phyloP scores from a whole-genome alignment of 2,113 vertebrate genomes.

The Fukomys damarensis region DNA sequence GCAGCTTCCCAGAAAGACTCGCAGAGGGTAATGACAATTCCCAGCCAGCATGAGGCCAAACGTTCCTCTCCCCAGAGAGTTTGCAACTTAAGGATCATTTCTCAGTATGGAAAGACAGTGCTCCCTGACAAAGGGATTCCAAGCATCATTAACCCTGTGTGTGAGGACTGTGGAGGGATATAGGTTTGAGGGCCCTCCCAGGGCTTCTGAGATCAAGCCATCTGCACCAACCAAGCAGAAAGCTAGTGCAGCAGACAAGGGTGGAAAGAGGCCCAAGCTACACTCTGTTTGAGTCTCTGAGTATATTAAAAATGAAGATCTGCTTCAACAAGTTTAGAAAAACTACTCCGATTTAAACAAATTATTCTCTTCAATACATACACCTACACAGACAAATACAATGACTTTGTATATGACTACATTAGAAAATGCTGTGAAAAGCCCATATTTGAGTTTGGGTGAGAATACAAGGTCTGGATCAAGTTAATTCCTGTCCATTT shows the following conservation, averaged over 20 bases:
- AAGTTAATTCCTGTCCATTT: not conserved
- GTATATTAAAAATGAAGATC: not conserved
- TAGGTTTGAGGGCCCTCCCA: not conserved
- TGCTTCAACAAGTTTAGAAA: not conserved
- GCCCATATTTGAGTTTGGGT: not conserved
- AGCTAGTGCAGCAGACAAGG: not conserved
- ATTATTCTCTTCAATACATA: not conserved
- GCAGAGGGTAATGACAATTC: not conserved
- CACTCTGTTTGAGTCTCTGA: not conserved
- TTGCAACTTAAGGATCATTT: constrained; percentile 54
- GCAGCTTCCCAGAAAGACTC: not conserved
- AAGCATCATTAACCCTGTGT: constrained; percentile 59
- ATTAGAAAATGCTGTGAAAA: not conserved
- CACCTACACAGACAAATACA: not conserved
- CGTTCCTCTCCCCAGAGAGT: not conserved
- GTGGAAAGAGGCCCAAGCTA: not conserved
- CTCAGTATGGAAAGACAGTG: not conserved
- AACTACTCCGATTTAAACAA: not conserved
- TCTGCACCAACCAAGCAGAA: not conserved
- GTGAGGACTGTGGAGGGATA: not conserved
- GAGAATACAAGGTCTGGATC: not conserved
- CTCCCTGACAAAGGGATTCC: constrained; percentile 59
- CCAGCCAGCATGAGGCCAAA: not conserved
- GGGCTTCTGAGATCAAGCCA: not conserved
- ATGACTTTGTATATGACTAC: not conserved